These are phyloP conservation scores for Elegia similella DNA, from an alignment of 2,888 invertebrate species.

Conservation along the genomic window DNA sequence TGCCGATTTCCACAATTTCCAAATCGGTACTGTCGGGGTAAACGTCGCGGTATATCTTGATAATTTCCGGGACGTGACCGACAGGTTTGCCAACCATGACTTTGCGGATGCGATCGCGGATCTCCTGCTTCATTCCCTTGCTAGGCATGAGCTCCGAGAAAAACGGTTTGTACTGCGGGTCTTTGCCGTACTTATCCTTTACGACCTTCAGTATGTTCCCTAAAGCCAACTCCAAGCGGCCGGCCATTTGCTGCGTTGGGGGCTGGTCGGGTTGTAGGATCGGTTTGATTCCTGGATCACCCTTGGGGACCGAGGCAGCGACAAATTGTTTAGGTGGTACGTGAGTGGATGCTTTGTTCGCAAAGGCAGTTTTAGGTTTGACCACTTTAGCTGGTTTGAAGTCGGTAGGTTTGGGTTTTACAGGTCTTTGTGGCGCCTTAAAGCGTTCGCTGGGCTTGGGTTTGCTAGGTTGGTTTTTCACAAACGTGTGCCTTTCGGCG, in stretches of 20 bases:
- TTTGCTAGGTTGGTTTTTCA: slow-evolving; percentile 23
- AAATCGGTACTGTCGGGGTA: slow-evolving; percentile 47
- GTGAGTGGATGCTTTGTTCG: neutral
- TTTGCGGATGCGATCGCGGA: slow-evolving; percentile 55
- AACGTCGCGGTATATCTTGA: slow-evolving; percentile 45
- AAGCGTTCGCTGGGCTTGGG: slow-evolving; percentile 30
- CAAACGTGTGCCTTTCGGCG: neutral
- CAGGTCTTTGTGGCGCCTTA: slow-evolving; percentile 23
- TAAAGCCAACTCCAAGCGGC: slow-evolving; percentile 63
- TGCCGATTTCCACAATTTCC: slow-evolving; percentile 44
- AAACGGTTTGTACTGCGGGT: slow-evolving; percentile 26
- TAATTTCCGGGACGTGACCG: slow-evolving; percentile 36
- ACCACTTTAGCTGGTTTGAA: slow-evolving; percentile 42
- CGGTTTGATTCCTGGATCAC: neutral
- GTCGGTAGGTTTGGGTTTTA: slow-evolving; percentile 29
- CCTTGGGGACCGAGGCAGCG: neutral
- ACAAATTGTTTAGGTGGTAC: slow-evolving; percentile 12
- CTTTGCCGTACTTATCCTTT: slow-evolving; percentile 29
- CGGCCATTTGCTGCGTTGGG: slow-evolving; percentile 47
- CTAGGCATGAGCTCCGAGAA: slow-evolving; percentile 18
- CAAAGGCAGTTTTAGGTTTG: slow-evolving; percentile 28
- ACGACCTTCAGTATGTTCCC: slow-evolving; percentile 57
- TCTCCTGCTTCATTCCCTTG: slow-evolving; percentile 43
- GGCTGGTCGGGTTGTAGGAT: slow-evolving; percentile 39
- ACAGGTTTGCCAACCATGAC: slow-evolving; percentile 54